Evolutionary conservation across 2,888 invertebrate species (phyloP).

Genomic region (Gonocerus acuteangulatus): DNA sequence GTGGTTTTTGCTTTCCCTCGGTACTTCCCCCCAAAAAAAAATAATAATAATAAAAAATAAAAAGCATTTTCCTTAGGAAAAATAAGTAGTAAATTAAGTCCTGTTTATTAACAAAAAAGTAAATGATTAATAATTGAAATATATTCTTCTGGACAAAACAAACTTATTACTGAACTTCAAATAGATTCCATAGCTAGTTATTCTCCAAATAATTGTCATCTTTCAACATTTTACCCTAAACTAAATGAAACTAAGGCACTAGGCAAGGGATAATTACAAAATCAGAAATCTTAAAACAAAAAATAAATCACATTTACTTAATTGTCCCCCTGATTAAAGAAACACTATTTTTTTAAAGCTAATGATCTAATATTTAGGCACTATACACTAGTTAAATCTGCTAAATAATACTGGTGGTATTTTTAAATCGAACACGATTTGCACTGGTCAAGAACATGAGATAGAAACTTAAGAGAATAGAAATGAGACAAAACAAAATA

Average conservation of each 20-base stretch:
- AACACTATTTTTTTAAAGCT: neutral
- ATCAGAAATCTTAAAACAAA: constrained; percentile 6
- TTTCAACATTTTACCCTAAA: neutral
- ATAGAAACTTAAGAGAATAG: neutral
- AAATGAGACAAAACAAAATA: neutral
- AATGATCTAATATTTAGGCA: too few species aligned
- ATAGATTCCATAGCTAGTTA: too few species aligned
- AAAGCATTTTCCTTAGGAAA: too few species aligned
- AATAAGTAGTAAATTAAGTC: too few species aligned
- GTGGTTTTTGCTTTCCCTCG: too few species aligned
- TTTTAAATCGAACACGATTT: neutral
- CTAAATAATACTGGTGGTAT: neutral
- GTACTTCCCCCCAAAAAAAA: too few species aligned
- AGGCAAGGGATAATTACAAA: constrained; percentile 17
- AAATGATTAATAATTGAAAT: too few species aligned
- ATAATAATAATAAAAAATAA: too few species aligned
- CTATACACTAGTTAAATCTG: neutral
- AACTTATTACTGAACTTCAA: too few species aligned
- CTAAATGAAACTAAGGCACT: constrained; percentile 22
- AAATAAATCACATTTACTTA: neutral
- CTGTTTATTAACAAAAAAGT: too few species aligned
- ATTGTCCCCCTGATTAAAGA: neutral
- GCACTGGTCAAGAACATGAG: neutral
- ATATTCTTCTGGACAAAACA: too few species aligned
- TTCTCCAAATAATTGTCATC: too few species aligned